phyloP scores from a whole-genome alignment of 35 echinoderm and acorn worm species.

The Apostichopus californicus region DNA sequence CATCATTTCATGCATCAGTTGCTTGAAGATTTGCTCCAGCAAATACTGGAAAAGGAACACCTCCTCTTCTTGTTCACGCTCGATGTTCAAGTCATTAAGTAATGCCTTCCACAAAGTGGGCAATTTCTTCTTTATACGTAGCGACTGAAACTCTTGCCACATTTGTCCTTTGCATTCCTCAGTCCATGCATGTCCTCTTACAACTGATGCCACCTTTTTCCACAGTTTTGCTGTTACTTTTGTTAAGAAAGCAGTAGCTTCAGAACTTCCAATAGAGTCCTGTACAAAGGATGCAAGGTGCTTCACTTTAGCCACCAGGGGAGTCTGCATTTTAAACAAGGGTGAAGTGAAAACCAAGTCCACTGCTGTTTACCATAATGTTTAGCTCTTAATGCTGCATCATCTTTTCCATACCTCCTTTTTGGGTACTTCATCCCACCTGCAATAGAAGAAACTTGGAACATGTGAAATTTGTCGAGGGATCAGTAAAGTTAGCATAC shows the following conservation, averaged over 20 bases:
- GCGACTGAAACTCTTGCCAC: not conserved
- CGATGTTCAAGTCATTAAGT: not conserved
- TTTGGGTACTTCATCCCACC: not conserved
- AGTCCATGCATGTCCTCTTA: slow-evolving; percentile 7
- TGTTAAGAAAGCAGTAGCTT: not conserved
- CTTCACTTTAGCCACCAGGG: not conserved
- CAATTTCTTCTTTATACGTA: not conserved
- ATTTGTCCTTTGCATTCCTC: slow-evolving; percentile 4
- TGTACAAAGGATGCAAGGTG: not conserved
- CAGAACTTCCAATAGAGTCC: not conserved
- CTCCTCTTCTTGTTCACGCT: not conserved
- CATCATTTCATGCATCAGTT: too few relatives aligned
- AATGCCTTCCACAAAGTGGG: not conserved
- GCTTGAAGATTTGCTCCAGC: not conserved
- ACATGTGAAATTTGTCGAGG: not conserved
- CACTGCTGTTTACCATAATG: not conserved
- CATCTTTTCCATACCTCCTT: not conserved
- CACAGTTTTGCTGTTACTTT: slow-evolving; percentile 26
- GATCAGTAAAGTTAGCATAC: not conserved
- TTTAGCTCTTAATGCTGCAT: not conserved
- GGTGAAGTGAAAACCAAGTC: not conserved
- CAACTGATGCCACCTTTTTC: not conserved
- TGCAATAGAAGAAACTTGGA: too few relatives aligned
- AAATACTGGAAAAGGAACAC: slow-evolving; percentile 13
- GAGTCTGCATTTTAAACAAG: not conserved